Base-by-base conservation (phyloP, 2,113 vertebrate genomes). In the Plotosus lineatus region DNA sequence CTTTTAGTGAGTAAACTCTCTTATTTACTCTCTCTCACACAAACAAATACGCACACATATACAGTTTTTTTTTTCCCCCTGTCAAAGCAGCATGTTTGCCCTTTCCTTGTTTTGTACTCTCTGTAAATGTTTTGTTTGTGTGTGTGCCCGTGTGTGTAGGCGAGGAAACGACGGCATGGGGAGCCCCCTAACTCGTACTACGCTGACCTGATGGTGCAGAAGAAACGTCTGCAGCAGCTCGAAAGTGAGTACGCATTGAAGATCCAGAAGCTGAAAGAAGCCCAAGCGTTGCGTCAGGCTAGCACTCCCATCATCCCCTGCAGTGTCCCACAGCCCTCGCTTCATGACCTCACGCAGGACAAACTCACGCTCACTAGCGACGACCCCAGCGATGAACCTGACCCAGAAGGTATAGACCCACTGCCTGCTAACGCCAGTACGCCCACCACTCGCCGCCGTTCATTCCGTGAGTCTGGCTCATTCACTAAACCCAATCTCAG, bases 321-420 rank as follows among this genome's bases (percentile, higher is more conserved):
- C 90, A 77, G 91, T 0, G 88, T 96, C 65, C 95, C 97, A 36
- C 98, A 99, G 81, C 98, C 98, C 12, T 99, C 97, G 0, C 93
- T 97, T 80, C 98, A 98, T 65, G 98, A 99, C 91, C 94, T 99
- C 75, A 97, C 98, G 1, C 98, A 99, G 92, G 97, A 99, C 89
- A 98, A 98, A 86, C 91, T 99, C 65, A 92, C 91, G 6, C 89
- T 99, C 77, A 94, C 95, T 88, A 94, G 91, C 19, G 97, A 95
- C 82, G 97, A 98, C 72, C 89, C 91, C 60, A 96, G 95, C 65
- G 85, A 77, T 12, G 68, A 80, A 2, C 78, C 65, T 14, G 79
- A 81, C 15, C 60, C 79, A 0, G 97, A 97, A 12, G 96, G 96
- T 40, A 93, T 91, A 53, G 93, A 95, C 78, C 68, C 90, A 8